Percentiles rank a stretch among this genome's conserved stretches.
These are phyloP conservation scores for Laspeyria flexula DNA, from an alignment of 2,888 invertebrate genomes.

Conservation along the genomic window DNA sequence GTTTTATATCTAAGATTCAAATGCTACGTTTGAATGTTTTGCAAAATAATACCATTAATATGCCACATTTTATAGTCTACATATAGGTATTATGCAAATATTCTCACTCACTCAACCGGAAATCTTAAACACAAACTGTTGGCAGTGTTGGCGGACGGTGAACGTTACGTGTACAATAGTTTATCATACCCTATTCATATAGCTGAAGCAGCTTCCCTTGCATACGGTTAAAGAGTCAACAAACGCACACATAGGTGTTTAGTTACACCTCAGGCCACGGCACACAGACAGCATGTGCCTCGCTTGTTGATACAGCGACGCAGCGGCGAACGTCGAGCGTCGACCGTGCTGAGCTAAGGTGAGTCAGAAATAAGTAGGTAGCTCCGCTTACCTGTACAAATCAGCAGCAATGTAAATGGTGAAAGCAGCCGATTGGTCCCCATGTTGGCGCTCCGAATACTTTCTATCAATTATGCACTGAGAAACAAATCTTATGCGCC, in stretches of 20 bases:
- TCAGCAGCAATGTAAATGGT: slow-evolving; percentile 77
- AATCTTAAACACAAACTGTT: not conserved
- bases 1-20: not conserved
- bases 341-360: slow-evolving; percentile 56
- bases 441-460: slow-evolving; percentile 71
- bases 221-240: slow-evolving; percentile 47
- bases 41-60: no score
- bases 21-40: not conserved
- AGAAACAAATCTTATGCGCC: slow-evolving; percentile 69
- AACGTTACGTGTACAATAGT: slow-evolving; percentile 6
- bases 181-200: slow-evolving; percentile 34
- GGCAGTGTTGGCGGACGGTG: not conserved
- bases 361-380: slow-evolving; percentile 75
- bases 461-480: slow-evolving; percentile 69
- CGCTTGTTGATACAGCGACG: slow-evolving; percentile 60
- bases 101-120: not conserved
- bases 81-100: not conserved
- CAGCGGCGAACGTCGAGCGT: slow-evolving; percentile 49
- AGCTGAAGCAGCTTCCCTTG: slow-evolving; percentile 43
- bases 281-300: slow-evolving; percentile 37
- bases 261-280: slow-evolving; percentile 38
- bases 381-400: slow-evolving; percentile 81
- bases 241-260: slow-evolving; percentile 49
- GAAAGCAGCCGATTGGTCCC: slow-evolving; percentile 77
- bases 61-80: no score